Percentiles rank a stretch among this genome's conserved stretches.
Evolutionary conservation across 64 coral and sea anemone genomes (phyloP).

Genomic region (Stylophora pistillata): DNA sequence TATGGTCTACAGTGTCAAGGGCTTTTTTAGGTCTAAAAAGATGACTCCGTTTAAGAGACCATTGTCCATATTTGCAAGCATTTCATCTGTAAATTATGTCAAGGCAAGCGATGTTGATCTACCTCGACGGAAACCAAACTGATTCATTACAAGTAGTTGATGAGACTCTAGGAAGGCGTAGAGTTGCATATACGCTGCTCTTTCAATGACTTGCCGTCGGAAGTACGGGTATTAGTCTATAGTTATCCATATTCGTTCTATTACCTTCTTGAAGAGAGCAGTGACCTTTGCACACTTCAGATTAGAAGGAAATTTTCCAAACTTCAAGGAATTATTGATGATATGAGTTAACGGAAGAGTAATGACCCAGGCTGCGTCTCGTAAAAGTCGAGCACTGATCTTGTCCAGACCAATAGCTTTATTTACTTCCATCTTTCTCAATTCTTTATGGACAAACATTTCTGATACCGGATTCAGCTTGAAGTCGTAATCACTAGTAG

Average conservation of each 20-base stretch:
- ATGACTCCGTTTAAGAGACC: constrained; percentile 30
- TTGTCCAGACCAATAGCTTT: too few species aligned
- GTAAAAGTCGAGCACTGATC: too few species aligned
- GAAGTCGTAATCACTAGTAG: constrained; percentile 7
- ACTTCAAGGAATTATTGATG: constrained; percentile 49
- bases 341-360: constrained; percentile 7
- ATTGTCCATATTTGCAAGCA: constrained; percentile 59
- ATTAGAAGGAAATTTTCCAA: constrained; percentile 31
- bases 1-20: constrained; percentile 16
- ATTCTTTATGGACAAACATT: constrained; percentile 50
- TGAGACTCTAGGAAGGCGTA: constrained; percentile 26
- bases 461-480: constrained; percentile 41
- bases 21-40: constrained; percentile 44
- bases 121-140: background rate
- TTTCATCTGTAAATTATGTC: constrained; percentile 43
- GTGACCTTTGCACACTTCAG: constrained; percentile 60
- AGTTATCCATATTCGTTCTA: too few species aligned
- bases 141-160: constrained; percentile 19
- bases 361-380: too few species aligned
- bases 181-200: constrained; percentile 11
- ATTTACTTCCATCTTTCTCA: constrained; percentile 27
- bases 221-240: too few species aligned
- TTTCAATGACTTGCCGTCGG: background rate
- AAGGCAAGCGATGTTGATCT: constrained; percentile 29
- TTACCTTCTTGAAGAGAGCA: constrained; percentile 17